Evolutionary conservation across 1,140 invertebrate species (phyloP), one percentile per base, ranked within the genome.

Genomic region (Acromyrmex echinatior): DNA sequence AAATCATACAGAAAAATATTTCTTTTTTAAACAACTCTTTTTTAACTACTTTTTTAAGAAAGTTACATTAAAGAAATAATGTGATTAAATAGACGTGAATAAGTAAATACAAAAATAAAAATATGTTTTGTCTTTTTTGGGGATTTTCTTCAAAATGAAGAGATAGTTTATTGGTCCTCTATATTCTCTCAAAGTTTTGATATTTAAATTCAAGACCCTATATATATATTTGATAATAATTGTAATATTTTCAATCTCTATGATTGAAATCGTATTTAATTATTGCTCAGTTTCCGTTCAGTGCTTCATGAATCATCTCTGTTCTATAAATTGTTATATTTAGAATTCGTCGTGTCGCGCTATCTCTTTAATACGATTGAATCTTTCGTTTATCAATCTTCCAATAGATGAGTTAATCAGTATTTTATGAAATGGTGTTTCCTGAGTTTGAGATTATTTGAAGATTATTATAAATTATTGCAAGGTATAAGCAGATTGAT

Each of bases 381-480:
- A 68, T 66, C 39, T 49, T 39, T 45, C 58, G 10, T 45, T 78
- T 66, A 49, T 66, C n/a, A 66, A 35, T 68, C 45, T 51, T 79
- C 14, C 28, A 10, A 53, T 53, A 31, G 45, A 63, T 12, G 6
- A 66, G 49, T 3, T 80, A 25, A 80, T 80, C 45, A 39, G 14
- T 39, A 14, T 68, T 80, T 77, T 18, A 80, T 53, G n/a, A 51
- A 66, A 7, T 3, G 28, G 12, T 14, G 9, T 45, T 80, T 80
- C 45, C 18, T 25, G 45, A 51, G 31, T 53, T 68, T 7, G 28
- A 80, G 28, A 68, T 80, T 68, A 80, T 35, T 68, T 53, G 12
- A 80, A 56, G 56, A 62, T 77, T 60, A 77, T 60, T 60, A 60
- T 77, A 35, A 77, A 77, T 77, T 60, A 70, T 70, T 76, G 31